phyloP scores from a whole-genome alignment of 2,113 vertebrate species.

The Leucoraja erinaceus region DNA sequence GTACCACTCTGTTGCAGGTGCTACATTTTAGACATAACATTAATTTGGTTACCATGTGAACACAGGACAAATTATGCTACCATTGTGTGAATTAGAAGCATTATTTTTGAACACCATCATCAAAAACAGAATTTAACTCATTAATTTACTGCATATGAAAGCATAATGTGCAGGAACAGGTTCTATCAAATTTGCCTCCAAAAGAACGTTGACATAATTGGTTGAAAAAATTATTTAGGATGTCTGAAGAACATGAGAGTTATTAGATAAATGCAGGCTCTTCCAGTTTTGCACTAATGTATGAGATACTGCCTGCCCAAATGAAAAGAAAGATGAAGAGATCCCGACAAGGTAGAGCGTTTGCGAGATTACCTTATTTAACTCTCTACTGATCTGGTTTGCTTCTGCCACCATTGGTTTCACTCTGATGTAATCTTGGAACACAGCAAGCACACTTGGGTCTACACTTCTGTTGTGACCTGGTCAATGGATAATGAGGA shows the following conservation, averaged over 20 bases:
- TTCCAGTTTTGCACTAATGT: not conserved
- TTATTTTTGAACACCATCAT: not conserved
- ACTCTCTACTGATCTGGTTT: slow-evolving; percentile 80
- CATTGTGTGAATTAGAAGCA: not conserved
- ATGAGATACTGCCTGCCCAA: not conserved
- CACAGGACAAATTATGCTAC: not conserved
- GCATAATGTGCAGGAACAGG: not conserved
- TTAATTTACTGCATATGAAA: not conserved
- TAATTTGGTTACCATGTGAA: not conserved
- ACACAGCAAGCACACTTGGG: slow-evolving; percentile 69
- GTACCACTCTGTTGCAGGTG: not conserved
- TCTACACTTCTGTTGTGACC: slow-evolving; percentile 56
- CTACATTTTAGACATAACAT: not conserved
- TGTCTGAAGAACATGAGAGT: not conserved
- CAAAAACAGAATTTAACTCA: not conserved
- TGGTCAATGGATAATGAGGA: slow-evolving; percentile 40
- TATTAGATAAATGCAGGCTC: not conserved
- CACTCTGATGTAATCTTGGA: slow-evolving; percentile 76
- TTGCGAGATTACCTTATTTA: slow-evolving; percentile 62
- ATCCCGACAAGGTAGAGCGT: not conserved
- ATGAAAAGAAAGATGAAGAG: not conserved
- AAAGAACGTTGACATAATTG: not conserved
- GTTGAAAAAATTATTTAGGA: not conserved
- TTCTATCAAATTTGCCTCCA: not conserved
- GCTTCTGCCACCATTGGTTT: slow-evolving; percentile 77